Percentiles rank a stretch among this genome's conserved stretches.
These are phyloP conservation scores for Crocidura indochinensis DNA, from an alignment of 2,797 vertebrate species.

Conservation along the genomic window DNA sequence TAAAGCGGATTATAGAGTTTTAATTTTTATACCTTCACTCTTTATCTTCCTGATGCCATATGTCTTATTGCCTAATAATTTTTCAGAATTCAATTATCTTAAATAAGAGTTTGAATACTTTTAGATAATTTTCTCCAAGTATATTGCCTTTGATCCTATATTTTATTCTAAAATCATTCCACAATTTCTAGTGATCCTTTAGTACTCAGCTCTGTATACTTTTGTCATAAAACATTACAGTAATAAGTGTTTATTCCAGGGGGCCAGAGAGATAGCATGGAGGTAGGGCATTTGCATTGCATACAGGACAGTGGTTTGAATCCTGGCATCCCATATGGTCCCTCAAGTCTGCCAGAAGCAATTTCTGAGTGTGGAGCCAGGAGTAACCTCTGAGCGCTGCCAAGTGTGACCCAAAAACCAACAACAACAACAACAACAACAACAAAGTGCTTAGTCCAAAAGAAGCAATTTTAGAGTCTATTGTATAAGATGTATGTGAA, in stretches of 20 bases:
- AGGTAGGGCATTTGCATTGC: no score
- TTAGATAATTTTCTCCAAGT: not conserved
- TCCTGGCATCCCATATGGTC: no score
- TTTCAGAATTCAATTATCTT: not conserved
- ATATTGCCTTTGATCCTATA: not conserved
- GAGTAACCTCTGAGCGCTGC: no score
- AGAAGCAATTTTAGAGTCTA: not conserved
- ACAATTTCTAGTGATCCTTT: not conserved
- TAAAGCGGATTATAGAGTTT: not conserved
- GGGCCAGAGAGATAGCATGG: no score
- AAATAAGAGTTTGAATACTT: not conserved
- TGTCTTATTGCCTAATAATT: not conserved
- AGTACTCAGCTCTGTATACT: not conserved
- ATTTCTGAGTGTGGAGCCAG: no score
- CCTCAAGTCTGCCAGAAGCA: no score
- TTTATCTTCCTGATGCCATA: not conserved
- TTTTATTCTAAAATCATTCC: not conserved
- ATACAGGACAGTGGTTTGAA: no score
- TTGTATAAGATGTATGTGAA: not conserved
- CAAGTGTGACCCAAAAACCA: no score
- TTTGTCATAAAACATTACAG: constrained; percentile 2
- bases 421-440: no score
- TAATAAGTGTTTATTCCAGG: no score
- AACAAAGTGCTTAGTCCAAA: not conserved
- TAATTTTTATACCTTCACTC: not conserved